These are phyloP conservation scores for Cheilosia soror DNA, from an alignment of 2,888 invertebrate genomes.

Conservation along the genomic window DNA sequence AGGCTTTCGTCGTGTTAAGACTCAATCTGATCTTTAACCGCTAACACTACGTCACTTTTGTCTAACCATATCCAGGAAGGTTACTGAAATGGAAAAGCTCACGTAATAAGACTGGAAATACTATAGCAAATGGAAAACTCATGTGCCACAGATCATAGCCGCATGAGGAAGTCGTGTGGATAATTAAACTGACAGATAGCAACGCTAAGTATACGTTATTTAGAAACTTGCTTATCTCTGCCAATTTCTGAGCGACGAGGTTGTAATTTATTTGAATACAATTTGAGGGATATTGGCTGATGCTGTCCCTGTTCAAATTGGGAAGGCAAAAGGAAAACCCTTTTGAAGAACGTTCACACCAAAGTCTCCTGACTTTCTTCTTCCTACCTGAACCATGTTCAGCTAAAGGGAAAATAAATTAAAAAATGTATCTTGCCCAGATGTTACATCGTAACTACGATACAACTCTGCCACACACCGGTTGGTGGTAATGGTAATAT, in stretches of 20 bases:
- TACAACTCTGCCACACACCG: not conserved
- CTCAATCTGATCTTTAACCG: constrained; percentile 12
- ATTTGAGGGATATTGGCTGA: constrained; percentile 7
- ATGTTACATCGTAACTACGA: constrained; percentile 35
- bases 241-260: constrained; percentile 8
- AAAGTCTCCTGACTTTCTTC: constrained; percentile 34
- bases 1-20: constrained; percentile 27
- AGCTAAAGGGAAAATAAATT: constrained; percentile 50
- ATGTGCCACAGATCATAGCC: constrained; percentile 13
- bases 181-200: constrained; percentile 22
- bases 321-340: not conserved
- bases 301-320: not conserved
- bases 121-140: not conserved
- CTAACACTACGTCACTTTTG: constrained; percentile 31
- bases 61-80: constrained; percentile 16
- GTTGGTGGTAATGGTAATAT: constrained; percentile 33
- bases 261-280: no score
- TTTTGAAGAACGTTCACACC: constrained; percentile 19
- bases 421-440: constrained; percentile 38
- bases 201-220: not conserved
- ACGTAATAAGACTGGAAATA: constrained; percentile 24
- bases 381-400: not conserved
- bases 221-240: constrained; percentile 24
- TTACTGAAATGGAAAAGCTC: constrained; percentile 40
- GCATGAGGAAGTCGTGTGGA: constrained; percentile 42